phyloP scores from a whole-genome alignment of 2,888 invertebrate species.

The Troglohyphantes excavatus region DNA sequence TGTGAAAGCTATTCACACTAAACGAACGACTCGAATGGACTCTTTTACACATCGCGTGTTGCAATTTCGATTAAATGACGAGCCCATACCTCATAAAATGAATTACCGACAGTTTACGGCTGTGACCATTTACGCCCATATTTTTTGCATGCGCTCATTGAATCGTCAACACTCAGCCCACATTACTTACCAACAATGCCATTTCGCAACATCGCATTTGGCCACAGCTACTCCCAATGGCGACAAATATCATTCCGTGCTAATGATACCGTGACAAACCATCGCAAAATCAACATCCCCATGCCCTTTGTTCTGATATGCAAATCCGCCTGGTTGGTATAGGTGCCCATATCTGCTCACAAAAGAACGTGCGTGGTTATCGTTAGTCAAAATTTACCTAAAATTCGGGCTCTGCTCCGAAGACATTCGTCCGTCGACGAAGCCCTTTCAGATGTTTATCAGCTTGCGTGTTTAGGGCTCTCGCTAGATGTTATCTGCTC shows the following conservation, averaged over 20 bases:
- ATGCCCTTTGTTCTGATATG: conserved; percentile 21
- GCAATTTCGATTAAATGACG: too few relatives aligned
- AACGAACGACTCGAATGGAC: too few relatives aligned
- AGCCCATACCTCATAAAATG: too few relatives aligned
- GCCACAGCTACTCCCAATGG: conserved; percentile 2
- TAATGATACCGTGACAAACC: conserved; percentile 57
- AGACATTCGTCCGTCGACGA: neutral
- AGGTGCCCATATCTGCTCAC: neutral
- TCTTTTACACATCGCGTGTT: too few relatives aligned
- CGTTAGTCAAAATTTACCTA: conserved; percentile 8
- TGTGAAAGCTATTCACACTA: too few relatives aligned
- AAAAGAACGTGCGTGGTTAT: conserved; percentile 28
- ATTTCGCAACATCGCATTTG: neutral
- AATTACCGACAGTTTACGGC: neutral
- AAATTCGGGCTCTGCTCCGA: neutral
- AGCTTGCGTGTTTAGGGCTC: conserved; percentile 14
- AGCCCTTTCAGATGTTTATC: conserved; percentile 22
- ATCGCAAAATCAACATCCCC: conserved; percentile 10
- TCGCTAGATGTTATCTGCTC: conserved; percentile 40
- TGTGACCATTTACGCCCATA: conserved; percentile 8
- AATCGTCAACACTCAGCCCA: neutral
- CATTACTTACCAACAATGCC: neutral
- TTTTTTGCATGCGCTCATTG: neutral
- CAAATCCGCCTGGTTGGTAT: conserved; percentile 6
- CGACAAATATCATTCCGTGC: conserved; percentile 35